phyloP scores from a whole-genome alignment of 2,888 invertebrate genomes.

The Heteromyza rotundicornis region DNA sequence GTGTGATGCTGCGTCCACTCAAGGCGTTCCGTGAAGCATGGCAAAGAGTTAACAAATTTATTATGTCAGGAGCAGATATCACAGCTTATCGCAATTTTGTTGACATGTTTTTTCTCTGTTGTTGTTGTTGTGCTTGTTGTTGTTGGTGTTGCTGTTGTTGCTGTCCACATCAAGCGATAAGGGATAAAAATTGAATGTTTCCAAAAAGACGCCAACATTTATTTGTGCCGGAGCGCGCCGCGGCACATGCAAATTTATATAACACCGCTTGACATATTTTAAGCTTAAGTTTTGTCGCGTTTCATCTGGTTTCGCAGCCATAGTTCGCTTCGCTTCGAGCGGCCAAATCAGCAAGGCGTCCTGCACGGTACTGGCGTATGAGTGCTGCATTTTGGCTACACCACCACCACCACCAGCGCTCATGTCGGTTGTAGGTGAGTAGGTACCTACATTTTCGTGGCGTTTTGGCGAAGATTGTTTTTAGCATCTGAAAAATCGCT shows the following conservation, averaged over 20 bases:
- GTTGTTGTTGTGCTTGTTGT: no score
- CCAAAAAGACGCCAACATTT: background rate
- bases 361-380: background rate
- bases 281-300: slow-evolving; percentile 31
- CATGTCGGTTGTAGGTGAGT: background rate
- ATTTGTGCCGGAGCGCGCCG: background rate
- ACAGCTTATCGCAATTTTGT: slow-evolving; percentile 31
- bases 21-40: slow-evolving; percentile 9
- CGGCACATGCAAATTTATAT: slow-evolving; percentile 37
- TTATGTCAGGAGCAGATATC: slow-evolving; percentile 29
- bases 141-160: no score
- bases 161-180: background rate
- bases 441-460: background rate
- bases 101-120: slow-evolving; percentile 23
- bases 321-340: no score
- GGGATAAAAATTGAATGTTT: background rate
- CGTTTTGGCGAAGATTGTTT: background rate
- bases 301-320: no score
- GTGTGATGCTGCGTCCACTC: background rate
- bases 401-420: background rate
- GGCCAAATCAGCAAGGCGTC: slow-evolving; percentile 13
- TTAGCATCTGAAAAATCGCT: background rate
- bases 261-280: slow-evolving; percentile 42
- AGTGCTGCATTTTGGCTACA: background rate
- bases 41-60: slow-evolving; percentile 35